Evolutionary conservation across 2,888 invertebrate genomes (phyloP).

Genomic region (Gasteruption jaculator): DNA sequence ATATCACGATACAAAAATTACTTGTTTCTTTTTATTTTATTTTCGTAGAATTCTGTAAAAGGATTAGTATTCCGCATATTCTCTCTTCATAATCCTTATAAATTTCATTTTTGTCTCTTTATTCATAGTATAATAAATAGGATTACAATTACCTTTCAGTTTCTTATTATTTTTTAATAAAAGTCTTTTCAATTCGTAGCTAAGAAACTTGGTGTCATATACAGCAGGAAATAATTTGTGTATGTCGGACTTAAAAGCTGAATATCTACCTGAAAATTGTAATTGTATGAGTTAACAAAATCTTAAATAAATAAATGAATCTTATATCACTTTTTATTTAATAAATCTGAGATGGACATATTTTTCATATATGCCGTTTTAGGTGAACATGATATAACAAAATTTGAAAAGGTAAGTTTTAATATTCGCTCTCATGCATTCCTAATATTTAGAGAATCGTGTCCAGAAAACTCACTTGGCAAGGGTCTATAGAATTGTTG

Average conservation of each 20-base stretch:
- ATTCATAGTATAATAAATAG: too few relatives aligned
- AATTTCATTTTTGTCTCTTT: too few relatives aligned
- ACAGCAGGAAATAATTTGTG: slow-evolving; percentile 62
- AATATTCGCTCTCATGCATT: too few relatives aligned
- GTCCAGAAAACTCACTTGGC: slow-evolving; percentile 58
- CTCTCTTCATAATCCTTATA: too few relatives aligned
- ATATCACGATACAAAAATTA: too few relatives aligned
- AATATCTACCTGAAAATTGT: slow-evolving; percentile 54
- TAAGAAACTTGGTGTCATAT: slow-evolving; percentile 72
- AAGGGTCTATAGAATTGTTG: slow-evolving; percentile 69
- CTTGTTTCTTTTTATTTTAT: too few relatives aligned
- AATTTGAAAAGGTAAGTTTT: neutral
- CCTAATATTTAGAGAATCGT: too few relatives aligned
- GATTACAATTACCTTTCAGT: too few relatives aligned
- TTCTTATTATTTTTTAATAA: slow-evolving; percentile 47
- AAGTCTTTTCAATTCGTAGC: slow-evolving; percentile 55
- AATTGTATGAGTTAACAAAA: too few relatives aligned
- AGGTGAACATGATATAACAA: neutral
- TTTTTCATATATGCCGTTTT: slow-evolving; percentile 5
- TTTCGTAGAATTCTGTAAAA: too few relatives aligned
- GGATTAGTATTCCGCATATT: too few relatives aligned
- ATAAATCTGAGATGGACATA: slow-evolving; percentile 4
- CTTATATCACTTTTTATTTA: neutral
- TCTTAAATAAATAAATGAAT: neutral
- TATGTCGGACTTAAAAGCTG: slow-evolving; percentile 62